phyloP scores from a whole-genome alignment of 2,113 vertebrate species.

The Tachycineta bicolor region DNA sequence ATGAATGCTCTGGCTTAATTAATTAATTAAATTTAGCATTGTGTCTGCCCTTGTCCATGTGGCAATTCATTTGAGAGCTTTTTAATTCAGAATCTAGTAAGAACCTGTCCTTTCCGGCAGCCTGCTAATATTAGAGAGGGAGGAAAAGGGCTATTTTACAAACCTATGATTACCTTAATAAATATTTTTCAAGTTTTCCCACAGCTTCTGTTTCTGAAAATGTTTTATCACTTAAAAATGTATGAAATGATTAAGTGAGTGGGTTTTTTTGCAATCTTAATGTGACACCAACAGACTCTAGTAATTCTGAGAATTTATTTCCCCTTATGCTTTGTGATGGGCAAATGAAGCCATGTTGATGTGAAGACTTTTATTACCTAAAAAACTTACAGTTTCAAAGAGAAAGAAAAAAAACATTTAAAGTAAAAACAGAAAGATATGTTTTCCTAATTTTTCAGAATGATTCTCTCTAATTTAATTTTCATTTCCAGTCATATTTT shows the following conservation, averaged over 20 bases:
- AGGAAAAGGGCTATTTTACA: not conserved
- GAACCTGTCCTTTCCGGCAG: not conserved
- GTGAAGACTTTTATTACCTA: not conserved
- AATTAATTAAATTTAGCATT: not conserved
- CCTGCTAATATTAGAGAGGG: not conserved
- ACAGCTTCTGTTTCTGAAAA: not conserved
- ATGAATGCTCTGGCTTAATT: not conserved
- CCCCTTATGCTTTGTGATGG: not conserved
- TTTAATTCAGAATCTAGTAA: not conserved
- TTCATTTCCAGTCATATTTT: not conserved
- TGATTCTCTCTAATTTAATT: not conserved
- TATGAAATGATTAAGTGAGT: not conserved
- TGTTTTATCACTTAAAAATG: not conserved
- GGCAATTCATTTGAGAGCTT: not conserved
- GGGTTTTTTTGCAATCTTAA: not conserved
- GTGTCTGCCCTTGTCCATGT: not conserved
- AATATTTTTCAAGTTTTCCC: not conserved
- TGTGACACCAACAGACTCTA: not conserved
- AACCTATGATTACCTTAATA: not conserved
- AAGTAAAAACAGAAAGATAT: rapidly evolving
- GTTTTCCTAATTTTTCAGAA: not conserved
- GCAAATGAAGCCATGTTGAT: not conserved
- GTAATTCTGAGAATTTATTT: conserved; percentile 4
- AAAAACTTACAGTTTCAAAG: not conserved
- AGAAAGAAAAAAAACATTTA: not conserved